Base-by-base conservation (phyloP, 2,888 invertebrate genomes). In the Diarsia mendica region DNA sequence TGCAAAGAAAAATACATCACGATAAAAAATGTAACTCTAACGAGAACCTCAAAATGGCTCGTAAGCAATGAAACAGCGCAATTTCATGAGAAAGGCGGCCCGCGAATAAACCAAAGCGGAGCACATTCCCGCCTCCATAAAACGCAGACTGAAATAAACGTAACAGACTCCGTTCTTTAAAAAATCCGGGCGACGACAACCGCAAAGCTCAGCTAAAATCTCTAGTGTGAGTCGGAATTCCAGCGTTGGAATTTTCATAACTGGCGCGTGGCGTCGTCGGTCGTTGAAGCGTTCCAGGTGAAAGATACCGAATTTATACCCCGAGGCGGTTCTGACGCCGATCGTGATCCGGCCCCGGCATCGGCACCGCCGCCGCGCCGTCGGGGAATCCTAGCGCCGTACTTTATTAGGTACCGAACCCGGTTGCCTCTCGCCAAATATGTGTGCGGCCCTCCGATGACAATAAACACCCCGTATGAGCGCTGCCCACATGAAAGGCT, bases 231-330 rank as follows among this genome's bases (percentile, higher is more conserved):
- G 94, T 91, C 83, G 90, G 92, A 93, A 96, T 96, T 94, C 94
- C 94, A 90, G 91, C 90, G 93, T 92, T 85, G 96, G 96, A 96
- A 96, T 96, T 96, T 96, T 96, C 96, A 96, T 96, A 96, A 95
- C 95, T 90, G 93, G 92, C 90, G 93, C 86, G 88, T 89, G 91
- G 90, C 89, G 91, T 86, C 90, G 89, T 84, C 90, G 90, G 91
- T 89, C 90, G 92, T 87, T 90, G 93, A 90, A 91, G 92, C 93
- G 92, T 92, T 92, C 87, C 91, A 93, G 92, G 94, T 93, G 93
- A 90, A 93, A 92, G 94, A 93, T 94, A 91, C 93, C 90, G 90
- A 93, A 93, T 94, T 93, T 93, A 92, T 93, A 91, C 92, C 93
- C 92, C 89, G 90, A 91, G 92, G 92, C 92, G 91, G 89, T 85